A percentile compares a stretch with the other conserved stretches of the same genome.
These are phyloP conservation scores for Coleophora deauratella DNA, from an alignment of 2,888 invertebrate species.

Conservation along the genomic window DNA sequence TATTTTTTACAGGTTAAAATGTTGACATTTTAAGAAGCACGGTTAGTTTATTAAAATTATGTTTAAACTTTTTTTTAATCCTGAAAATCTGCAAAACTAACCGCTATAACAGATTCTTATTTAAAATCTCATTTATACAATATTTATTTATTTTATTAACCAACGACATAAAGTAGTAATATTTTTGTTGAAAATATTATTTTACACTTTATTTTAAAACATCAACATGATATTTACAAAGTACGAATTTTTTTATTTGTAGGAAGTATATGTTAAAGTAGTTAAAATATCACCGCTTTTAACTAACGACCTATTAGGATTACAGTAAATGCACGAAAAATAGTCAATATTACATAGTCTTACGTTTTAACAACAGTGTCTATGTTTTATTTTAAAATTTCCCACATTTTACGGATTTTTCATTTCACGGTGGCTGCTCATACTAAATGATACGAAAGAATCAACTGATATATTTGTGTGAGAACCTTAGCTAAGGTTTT, in stretches of 20 bases:
- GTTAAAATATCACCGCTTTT: conserved; percentile 59
- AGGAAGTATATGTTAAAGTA: neutral
- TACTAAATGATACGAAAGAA: too few relatives aligned
- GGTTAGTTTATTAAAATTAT: too few relatives aligned
- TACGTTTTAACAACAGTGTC: conserved; percentile 51
- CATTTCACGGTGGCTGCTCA: too few relatives aligned
- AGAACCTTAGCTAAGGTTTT: too few relatives aligned
- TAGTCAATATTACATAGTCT: conserved; percentile 59
- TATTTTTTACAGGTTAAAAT: conserved; percentile 6
- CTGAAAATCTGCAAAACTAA: too few relatives aligned
- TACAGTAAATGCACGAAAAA: conserved; percentile 74
- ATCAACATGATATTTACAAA: neutral
- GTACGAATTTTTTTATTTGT: neutral
- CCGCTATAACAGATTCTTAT: too few relatives aligned
- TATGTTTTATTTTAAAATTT: too few relatives aligned
- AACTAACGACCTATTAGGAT: conserved; percentile 60
- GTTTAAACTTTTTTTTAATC: too few relatives aligned
- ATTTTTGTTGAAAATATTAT: conserved; percentile 10
- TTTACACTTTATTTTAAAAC: neutral
- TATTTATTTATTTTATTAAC: neutral
- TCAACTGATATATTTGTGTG: too few relatives aligned
- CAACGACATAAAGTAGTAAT: conserved; percentile 5
- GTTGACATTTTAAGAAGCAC: too few relatives aligned
- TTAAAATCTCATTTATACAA: too few relatives aligned
- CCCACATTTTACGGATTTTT: too few relatives aligned